Conservation (phyloP, 2,888 invertebrate genomes). For the Cryptocheilus praepositus region DNA sequence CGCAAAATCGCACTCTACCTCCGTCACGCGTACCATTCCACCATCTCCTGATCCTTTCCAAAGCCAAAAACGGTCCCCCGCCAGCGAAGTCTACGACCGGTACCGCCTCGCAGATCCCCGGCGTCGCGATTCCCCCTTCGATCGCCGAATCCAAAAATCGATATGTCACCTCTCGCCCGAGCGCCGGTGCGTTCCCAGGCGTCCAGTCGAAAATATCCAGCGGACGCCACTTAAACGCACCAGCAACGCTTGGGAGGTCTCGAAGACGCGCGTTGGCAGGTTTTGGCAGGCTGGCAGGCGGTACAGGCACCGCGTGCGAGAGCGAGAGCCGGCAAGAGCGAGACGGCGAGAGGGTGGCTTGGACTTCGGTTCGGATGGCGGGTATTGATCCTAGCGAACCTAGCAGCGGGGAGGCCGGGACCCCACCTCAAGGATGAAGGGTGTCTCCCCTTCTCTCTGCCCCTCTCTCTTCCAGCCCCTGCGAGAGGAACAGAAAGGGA, state of each 20-base stretch:
- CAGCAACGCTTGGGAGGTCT: not conserved
- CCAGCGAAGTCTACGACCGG: too few species aligned
- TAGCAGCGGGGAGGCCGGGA: conserved; percentile 68
- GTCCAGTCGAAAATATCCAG: too few species aligned
- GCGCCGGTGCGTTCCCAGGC: too few species aligned
- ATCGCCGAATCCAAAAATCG: too few species aligned
- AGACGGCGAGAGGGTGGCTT: conserved; percentile 64
- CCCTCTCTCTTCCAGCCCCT: conserved; percentile 38
- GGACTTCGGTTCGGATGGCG: conserved; percentile 71
- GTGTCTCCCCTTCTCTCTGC: conserved; percentile 54
- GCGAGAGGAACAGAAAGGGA: conserved; percentile 21
- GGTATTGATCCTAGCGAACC: conserved; percentile 73
- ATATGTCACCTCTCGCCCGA: too few species aligned
- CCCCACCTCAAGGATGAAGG: conserved; percentile 60
- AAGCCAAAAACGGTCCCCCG: too few species aligned
- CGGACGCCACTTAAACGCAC: not conserved
- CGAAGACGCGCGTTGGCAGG: conserved; percentile 45
- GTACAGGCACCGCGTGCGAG: conserved; percentile 32
- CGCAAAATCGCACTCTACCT: too few species aligned
- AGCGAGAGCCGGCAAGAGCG: conserved; percentile 56
- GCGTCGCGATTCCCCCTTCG: too few species aligned
- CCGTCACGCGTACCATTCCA: too few species aligned
- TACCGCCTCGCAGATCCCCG: too few species aligned
- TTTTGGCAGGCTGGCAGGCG: conserved; percentile 47
- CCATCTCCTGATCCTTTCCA: too few species aligned